Base-by-base conservation (phyloP, 64 coral and sea anemone genomes). In the Stichodactyla helianthus region DNA sequence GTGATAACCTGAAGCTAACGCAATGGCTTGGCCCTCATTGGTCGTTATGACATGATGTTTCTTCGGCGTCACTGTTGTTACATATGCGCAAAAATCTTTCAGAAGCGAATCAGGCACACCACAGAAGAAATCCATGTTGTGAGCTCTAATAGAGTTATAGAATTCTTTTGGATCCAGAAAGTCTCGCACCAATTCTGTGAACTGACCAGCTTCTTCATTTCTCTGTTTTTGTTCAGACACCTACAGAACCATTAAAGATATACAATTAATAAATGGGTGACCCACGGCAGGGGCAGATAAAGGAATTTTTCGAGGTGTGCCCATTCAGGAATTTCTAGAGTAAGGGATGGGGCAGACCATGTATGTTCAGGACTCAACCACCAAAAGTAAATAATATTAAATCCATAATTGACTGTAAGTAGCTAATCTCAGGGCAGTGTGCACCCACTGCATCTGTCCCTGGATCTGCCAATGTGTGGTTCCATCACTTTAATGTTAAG, bases 31-130 rank as follows among this genome's bases (percentile, higher is more conserved):
- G 13, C 95, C 95, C 79, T 97, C 95, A 57, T 97, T 97, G 31
- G 91, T 71, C 56, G 95, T 97, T n/a, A 97, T 97, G 19, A 97
- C 82, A 83, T 97, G 95, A 52, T 88, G 88, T 5, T 92, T 79
- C 71, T 90, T 88, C 1, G 91, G 91, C 6, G 93, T 89, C 10
- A 92, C 85, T 51, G 96, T 79, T 53, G 96, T 93, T 44, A 98
- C 93, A 93, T 98, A 98, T 56, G 96, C 96, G 88, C 96, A 98
- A 81, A 98, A 98, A 71, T 98, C 96, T 79, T 98, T 98, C n/a
- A 98, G 84, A 31, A 98, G 67, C 17, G 96, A 98, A 71, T 98
- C 96, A 14, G 96, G 96, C 2, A 98, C 96, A 18, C 96, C 96
- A 90, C 96, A 98, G 60, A 94, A 98, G 53, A 90, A 98, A 14